These are phyloP conservation scores for Apodemus agrarius DNA, from an alignment of 2,797 vertebrate species.

Conservation along the genomic window DNA sequence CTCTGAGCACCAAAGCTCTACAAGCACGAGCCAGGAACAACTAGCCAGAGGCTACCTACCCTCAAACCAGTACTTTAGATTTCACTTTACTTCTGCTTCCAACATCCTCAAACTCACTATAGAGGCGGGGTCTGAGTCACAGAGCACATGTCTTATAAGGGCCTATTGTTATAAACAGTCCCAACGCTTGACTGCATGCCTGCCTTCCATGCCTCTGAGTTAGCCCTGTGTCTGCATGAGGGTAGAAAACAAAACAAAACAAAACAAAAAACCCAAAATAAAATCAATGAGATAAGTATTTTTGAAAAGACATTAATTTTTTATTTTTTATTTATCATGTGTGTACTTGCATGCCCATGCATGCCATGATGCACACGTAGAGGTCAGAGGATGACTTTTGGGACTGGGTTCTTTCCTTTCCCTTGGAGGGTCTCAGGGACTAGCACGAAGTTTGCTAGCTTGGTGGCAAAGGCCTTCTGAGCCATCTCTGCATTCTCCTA, in stretches of 20 bases:
- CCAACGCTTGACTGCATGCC: rapidly evolving
- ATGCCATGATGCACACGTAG: not conserved
- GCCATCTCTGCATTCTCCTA: not conserved
- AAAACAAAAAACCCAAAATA: no score
- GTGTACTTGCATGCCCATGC: not conserved
- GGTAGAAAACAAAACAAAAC: no score
- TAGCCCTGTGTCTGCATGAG: rapidly evolving
- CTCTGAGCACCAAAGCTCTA: rapidly evolving
- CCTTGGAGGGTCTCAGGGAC: no score
- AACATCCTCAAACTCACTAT: not conserved
- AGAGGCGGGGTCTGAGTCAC: not conserved
- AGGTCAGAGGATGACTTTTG: no score
- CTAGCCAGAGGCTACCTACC: not conserved
- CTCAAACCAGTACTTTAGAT: not conserved
- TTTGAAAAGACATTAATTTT: not conserved
- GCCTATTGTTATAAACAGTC: not conserved
- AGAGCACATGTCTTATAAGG: not conserved
- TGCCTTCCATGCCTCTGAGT: not conserved
- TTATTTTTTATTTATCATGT: no score
- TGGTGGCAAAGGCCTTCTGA: not conserved
- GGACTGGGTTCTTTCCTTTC: not conserved
- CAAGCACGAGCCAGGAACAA: rapidly evolving
- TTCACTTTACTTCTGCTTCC: not conserved
- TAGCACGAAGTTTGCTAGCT: not conserved
- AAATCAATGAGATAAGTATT: no score